Evolutionary conservation across 37 sponge, comb jelly and placozoan species (phyloP).

Genomic region (Spongilla lacustris): DNA sequence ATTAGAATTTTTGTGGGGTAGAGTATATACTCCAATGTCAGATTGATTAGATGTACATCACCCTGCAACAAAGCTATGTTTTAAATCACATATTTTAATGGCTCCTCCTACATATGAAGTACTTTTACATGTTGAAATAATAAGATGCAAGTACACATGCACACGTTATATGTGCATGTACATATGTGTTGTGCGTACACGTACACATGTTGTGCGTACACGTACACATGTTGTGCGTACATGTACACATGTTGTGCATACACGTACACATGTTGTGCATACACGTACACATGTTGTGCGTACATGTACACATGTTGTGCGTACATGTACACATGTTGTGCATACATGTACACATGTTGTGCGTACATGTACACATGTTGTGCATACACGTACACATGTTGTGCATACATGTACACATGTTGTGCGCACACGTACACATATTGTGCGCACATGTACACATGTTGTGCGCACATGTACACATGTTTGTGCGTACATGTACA

Average conservation of each 20-base stretch:
- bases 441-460: conserved; percentile 1
- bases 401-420: not conserved
- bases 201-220: not conserved
- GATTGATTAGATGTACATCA: no score
- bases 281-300: not conserved
- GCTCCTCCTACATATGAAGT: no score
- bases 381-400: not conserved
- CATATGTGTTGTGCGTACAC: not conserved
- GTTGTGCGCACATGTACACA: not conserved
- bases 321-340: conserved; percentile 2
- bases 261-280: not conserved
- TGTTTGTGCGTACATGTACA: not conserved
- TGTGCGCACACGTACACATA: not conserved
- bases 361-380: not conserved
- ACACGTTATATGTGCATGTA: not conserved
- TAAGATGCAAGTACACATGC: not conserved
- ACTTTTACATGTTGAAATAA: no score
- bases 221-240: not conserved
- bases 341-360: no score
- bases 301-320: not conserved
- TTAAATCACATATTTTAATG: no score
- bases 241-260: not conserved
- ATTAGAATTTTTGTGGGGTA: no score
- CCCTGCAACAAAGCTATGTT: no score
- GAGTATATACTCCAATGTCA: no score